A percentile compares a stretch with the other conserved stretches of the same genome.
These are phyloP conservation scores for Mustelus asterias DNA, from an alignment of 2,113 vertebrate species.

Conservation along the genomic window DNA sequence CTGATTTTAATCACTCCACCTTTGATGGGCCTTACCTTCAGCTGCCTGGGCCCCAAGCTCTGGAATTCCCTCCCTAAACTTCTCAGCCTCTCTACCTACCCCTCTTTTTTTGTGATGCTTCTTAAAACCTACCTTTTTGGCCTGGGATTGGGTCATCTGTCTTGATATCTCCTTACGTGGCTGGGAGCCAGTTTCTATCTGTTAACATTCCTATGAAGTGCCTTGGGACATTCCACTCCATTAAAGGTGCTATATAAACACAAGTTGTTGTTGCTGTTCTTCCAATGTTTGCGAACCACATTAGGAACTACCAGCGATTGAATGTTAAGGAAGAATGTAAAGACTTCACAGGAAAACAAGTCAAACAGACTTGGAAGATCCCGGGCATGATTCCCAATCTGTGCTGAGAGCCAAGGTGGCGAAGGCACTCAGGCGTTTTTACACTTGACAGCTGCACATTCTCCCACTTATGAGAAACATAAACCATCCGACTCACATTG, in stretches of 20 bases:
- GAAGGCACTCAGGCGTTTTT: not conserved
- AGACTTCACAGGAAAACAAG: not conserved
- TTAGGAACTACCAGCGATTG: not conserved
- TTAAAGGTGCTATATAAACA: not conserved
- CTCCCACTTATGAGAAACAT: not conserved
- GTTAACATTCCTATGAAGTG: not conserved
- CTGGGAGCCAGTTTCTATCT: not conserved
- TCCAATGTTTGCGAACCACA: not conserved
- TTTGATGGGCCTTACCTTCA: too few relatives aligned
- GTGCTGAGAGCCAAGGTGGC: not conserved
- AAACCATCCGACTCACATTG: not conserved
- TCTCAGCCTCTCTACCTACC: not conserved
- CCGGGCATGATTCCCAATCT: not conserved
- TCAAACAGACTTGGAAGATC: not conserved
- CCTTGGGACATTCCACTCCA: not conserved
- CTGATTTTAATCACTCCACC: not conserved
- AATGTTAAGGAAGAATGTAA: not conserved
- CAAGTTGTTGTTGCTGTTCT: not conserved
- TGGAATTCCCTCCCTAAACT: not conserved
- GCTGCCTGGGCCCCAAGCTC: not conserved
- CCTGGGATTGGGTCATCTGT: not conserved
- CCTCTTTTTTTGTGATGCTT: not conserved
- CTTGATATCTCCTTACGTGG: not conserved
- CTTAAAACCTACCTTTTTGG: not conserved
- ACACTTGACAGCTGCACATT: not conserved